phyloP scores from a whole-genome alignment of 2,797 vertebrate genomes.

The Salmo trutta region DNA sequence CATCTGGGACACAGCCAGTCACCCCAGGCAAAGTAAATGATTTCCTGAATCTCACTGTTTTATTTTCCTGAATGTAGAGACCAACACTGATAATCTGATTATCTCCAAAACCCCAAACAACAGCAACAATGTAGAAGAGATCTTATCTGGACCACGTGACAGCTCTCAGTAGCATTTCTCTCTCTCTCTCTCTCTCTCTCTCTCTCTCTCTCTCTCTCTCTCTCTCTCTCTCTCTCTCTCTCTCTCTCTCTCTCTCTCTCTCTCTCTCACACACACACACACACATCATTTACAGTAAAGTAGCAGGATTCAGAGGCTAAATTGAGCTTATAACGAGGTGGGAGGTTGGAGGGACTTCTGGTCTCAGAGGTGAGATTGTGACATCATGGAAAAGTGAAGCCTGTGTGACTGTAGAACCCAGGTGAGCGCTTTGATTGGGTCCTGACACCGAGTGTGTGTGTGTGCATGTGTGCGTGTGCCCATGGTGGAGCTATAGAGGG shows the following conservation, averaged over 20 bases:
- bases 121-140: conserved; percentile 46
- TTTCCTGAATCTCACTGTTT: too few relatives aligned
- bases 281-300: background rate
- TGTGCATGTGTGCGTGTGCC: conserved; percentile 38
- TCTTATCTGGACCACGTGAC: conserved; percentile 11
- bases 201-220: too few relatives aligned
- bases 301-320: background rate
- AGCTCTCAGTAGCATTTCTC: conserved; percentile 3
- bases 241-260: background rate
- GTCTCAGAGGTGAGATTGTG: conserved; percentile 52
- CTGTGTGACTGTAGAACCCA: conserved; percentile 50
- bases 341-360: background rate
- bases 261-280: background rate
- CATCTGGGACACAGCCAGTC: too few relatives aligned
- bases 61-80: too few relatives aligned
- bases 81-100: too few relatives aligned
- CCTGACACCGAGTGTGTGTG: conserved; percentile 46
- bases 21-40: too few relatives aligned
- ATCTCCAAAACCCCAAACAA: conserved; percentile 12
- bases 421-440: conserved; percentile 60
- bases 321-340: background rate
- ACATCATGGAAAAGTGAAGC: conserved; percentile 70
- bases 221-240: too few relatives aligned
- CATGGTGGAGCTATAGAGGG: conserved; percentile 29
- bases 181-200: background rate